Conservation (phyloP, 2,797 vertebrate species). For the Tapera naevia region DNA sequence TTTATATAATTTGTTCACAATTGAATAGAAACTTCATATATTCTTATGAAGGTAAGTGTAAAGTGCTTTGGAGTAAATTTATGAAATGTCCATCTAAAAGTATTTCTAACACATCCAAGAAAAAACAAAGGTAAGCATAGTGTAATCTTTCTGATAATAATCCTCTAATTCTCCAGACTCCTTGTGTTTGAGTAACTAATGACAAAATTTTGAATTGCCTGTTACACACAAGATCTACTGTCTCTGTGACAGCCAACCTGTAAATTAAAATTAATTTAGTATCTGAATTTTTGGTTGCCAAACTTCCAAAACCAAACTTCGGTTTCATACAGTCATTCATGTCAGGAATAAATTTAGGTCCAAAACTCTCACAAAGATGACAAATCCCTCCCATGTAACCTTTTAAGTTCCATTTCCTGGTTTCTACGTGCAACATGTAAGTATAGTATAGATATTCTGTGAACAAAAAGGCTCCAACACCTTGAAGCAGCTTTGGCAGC, state of each 20-base stretch:
- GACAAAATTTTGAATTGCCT: background rate
- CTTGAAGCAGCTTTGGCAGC: background rate
- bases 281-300: background rate
- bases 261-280: background rate
- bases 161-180: background rate
- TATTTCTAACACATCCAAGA: background rate
- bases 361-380: background rate
- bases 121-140: background rate
- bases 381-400: background rate
- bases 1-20: background rate
- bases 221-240: background rate
- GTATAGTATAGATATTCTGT: background rate
- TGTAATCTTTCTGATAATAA: background rate
- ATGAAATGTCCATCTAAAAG: background rate
- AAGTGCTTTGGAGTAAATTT: background rate
- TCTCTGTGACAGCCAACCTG: background rate
- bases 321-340: background rate
- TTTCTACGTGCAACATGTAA: background rate
- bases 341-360: background rate
- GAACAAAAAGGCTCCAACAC: background rate
- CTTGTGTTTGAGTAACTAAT: background rate
- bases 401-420: background rate
- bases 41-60: background rate
- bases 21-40: background rate
- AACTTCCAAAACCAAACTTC: background rate